Base-by-base conservation (phyloP, 2,113 vertebrate genomes). In the Todiramphus saurophagus region DNA sequence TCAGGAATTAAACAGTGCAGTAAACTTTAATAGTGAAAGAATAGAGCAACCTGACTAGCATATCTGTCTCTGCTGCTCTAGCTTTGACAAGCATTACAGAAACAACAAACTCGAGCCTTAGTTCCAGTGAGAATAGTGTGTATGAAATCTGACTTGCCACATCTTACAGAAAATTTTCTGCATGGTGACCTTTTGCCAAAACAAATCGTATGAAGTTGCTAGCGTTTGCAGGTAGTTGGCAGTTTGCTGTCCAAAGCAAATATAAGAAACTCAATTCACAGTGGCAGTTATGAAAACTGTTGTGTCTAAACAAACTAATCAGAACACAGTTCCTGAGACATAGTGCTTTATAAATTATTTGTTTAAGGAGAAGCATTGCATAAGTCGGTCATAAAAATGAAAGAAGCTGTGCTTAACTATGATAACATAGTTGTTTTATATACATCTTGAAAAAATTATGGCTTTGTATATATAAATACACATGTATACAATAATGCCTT, bases 121-220 rank as follows among this genome's bases (percentile, higher is more conserved):
- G 69, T 41, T 81, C 80, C 86, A 78, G 46, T 53, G 67, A 92
- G 93, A 70, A 81, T 81, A 84, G 59, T 33, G 35, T 60, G 63
- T 90, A 93, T 89, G 85, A 96, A 96, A 93, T 94, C 85, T 86
- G 93, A 96, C 93, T 95, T 95, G 92, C 94, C 93, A 89, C 56
- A 85, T 93, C 92, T 95, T 94, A 96, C 77, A 89, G 88, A 94
- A 97, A 53, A 95, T 94, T 94, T 97, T 97, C 95, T 95, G 93
- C 95, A 91, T 95, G 83, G 90, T 92, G 94, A 95, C 94, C 95
- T 93, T 97, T 97, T 95, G 94, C 88, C 86, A 96, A 96, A 96
- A 96, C 72, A 96, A 95, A 96, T 89, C 78, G 88, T 72, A 86
- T 78, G 56, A 96, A 96, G 83, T 93, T 93, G 96, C 95, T 97